Conservation (phyloP, 2,797 vertebrate genomes). For the Eidolon dupreanum region DNA sequence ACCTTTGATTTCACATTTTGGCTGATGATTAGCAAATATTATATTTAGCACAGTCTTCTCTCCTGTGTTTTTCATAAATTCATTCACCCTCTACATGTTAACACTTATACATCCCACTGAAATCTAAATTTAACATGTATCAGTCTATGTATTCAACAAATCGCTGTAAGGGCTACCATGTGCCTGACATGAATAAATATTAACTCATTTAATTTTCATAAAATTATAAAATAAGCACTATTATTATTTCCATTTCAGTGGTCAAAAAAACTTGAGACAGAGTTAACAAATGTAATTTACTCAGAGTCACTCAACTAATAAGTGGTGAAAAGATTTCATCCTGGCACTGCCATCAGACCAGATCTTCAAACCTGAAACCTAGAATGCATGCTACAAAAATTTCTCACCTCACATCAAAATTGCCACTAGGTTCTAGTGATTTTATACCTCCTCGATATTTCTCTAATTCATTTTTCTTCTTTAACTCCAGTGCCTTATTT, state of each 20-base stretch:
- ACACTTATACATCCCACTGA: background rate
- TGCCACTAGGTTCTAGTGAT: background rate
- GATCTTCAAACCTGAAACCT: background rate
- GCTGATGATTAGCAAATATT: background rate
- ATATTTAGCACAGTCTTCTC: background rate
- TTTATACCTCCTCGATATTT: background rate
- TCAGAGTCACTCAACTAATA: background rate
- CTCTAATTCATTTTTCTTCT: background rate
- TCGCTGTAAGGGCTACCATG: background rate
- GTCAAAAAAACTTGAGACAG: background rate
- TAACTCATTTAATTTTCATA: background rate
- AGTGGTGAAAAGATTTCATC: background rate
- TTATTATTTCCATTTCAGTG: background rate
- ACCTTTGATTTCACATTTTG: background rate
- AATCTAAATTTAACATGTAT: background rate
- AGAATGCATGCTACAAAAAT: background rate
- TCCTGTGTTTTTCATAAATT: background rate
- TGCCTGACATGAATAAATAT: background rate
- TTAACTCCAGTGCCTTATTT: background rate
- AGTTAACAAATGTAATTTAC: background rate
- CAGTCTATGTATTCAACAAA: background rate
- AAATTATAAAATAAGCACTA: background rate
- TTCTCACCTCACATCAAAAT: background rate
- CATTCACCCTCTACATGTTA: background rate
- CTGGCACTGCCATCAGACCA: rapidly evolving